Evolutionary conservation across 1,140 invertebrate genomes (phyloP).

Genomic region (Leptinotarsa undecemlineata): DNA sequence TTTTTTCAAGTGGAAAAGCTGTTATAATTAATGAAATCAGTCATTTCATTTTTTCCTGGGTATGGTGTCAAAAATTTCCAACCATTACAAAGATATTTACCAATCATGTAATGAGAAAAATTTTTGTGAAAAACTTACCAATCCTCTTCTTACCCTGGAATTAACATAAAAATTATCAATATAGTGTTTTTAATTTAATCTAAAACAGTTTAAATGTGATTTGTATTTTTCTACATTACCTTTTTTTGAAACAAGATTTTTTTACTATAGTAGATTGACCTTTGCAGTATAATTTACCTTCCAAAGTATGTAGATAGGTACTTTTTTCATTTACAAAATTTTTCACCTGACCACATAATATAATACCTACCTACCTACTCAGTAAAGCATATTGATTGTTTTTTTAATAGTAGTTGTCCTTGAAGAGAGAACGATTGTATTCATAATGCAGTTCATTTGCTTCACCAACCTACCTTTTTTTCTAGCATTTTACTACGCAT

Average conservation of each 20-base stretch:
- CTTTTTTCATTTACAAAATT: constrained; percentile 6
- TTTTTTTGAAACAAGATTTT: neutral
- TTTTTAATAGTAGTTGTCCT: neutral
- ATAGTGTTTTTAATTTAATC: constrained; percentile 16
- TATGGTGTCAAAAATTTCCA: constrained; percentile 2
- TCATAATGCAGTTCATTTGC: neutral
- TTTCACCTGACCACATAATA: neutral
- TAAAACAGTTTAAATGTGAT: neutral
- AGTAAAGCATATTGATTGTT: neutral
- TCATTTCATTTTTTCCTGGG: too few relatives aligned
- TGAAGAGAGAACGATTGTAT: neutral
- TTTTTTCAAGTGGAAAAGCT: too few relatives aligned
- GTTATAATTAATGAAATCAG: too few relatives aligned
- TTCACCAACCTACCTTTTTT: neutral
- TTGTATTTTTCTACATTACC: constrained; percentile 22
- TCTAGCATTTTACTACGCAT: constrained; percentile 1
- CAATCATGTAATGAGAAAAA: neutral
- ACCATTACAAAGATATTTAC: neutral
- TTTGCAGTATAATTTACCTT: neutral
- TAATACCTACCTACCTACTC: constrained; percentile 1
- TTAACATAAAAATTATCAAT: constrained; percentile 43
- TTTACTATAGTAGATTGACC: too few relatives aligned
- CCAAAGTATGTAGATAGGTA: neutral
- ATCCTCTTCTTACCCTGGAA: constrained; percentile 52
- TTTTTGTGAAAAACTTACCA: constrained; percentile 47